Conservation (phyloP, 2,888 invertebrate species). For the Agonopterix alstromeriana region DNA sequence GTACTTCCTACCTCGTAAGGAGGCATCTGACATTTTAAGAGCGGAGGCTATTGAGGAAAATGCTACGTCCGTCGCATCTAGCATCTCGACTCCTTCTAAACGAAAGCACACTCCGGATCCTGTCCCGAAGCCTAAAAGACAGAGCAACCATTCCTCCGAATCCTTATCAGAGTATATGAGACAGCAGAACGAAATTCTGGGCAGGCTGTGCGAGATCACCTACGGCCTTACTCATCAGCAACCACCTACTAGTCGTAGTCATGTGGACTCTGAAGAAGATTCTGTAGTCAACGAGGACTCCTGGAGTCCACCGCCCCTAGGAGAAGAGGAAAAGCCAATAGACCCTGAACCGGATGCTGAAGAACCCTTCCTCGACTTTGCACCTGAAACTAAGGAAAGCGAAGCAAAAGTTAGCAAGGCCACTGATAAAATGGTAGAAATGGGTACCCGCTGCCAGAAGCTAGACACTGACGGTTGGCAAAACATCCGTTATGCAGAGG, state of each 20-base stretch:
- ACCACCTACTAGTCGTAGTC: not conserved
- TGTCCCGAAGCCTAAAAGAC: not conserved
- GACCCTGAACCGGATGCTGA: not conserved
- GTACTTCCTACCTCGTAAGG: not conserved
- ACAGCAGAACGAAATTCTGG: not conserved
- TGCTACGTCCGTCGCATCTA: not conserved
- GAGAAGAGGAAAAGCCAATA: not conserved
- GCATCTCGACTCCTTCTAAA: not conserved
- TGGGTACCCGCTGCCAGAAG: not conserved
- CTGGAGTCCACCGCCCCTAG: not conserved
- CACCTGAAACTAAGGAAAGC: not conserved
- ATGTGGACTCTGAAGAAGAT: not conserved
- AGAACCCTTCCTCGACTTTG: not conserved
- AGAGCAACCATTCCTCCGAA: not conserved
- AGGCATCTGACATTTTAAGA: not conserved
- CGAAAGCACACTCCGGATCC: not conserved
- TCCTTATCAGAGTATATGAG: not conserved
- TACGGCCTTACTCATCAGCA: not conserved
- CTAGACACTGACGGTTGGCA: not conserved
- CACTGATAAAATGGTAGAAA: too few species aligned
- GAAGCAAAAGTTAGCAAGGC: not conserved
- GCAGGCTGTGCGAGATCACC: not conserved
- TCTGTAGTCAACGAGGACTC: not conserved
- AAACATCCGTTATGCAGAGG: conserved; percentile 4
- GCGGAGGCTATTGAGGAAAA: not conserved